Percentiles rank a stretch among this genome's conserved stretches.
Conservation (phyloP, 2,888 invertebrate species). For the Euphydryas editha region DNA sequence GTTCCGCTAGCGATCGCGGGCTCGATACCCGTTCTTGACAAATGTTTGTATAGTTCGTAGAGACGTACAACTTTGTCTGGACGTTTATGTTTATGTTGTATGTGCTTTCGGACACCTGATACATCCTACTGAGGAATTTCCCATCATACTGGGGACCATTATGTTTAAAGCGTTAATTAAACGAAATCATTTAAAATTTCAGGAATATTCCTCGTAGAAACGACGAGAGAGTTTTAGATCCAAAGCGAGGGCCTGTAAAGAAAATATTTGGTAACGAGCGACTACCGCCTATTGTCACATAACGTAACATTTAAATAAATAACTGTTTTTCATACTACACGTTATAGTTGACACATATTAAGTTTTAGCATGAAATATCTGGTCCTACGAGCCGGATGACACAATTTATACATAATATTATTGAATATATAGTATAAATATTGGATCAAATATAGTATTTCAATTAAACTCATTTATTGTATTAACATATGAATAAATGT, state of each 20-base stretch:
- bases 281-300: conserved; percentile 72
- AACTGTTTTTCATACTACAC: background rate
- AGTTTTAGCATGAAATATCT: background rate
- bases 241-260: conserved; percentile 77
- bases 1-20: too few relatives aligned
- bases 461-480: background rate
- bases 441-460: background rate
- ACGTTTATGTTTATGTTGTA: too few relatives aligned
- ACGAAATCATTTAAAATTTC: conserved; percentile 45
- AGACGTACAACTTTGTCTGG: too few relatives aligned
- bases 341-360: conserved; percentile 10
- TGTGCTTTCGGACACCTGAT: too few relatives aligned
- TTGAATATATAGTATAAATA: background rate
- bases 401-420: background rate
- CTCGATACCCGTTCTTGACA: too few relatives aligned
- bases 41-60: too few relatives aligned
- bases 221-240: conserved; percentile 77
- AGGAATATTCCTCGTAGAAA: conserved; percentile 69
- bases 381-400: background rate
- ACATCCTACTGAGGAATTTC: too few relatives aligned
- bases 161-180: too few relatives aligned
- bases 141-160: too few relatives aligned
- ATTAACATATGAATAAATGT: background rate
- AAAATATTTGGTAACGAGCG: conserved; percentile 71
- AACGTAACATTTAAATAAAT: conserved; percentile 36